Percentiles rank a stretch among this genome's conserved stretches.
Evolutionary conservation across 2,888 invertebrate genomes (phyloP).

Genomic region (Patella caerulea): DNA sequence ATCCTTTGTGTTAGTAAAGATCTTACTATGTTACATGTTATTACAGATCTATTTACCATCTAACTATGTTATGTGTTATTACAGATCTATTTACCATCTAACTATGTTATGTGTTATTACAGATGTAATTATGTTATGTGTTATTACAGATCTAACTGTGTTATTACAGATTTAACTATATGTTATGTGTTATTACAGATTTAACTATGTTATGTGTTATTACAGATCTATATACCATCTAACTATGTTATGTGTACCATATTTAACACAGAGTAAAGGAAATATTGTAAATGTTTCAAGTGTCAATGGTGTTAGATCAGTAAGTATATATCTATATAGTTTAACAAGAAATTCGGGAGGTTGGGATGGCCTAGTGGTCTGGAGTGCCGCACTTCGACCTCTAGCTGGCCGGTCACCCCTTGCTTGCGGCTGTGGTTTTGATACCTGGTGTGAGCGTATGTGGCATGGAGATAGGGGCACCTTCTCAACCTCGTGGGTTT

Average conservation of each 20-base stretch:
- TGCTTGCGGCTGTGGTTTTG: too few relatives aligned
- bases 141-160: constrained; percentile 55
- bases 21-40: not conserved
- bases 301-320: constrained; percentile 90
- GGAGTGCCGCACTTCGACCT: too few relatives aligned
- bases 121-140: not conserved
- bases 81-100: constrained; percentile 74
- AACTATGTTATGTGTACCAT: constrained; percentile 89
- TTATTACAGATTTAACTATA: constrained; percentile 8
- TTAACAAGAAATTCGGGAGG: not conserved
- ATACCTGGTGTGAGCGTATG: too few relatives aligned
- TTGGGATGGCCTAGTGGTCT: too few relatives aligned
- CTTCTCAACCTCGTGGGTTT: too few relatives aligned
- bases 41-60: constrained; percentile 69
- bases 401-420: too few relatives aligned
- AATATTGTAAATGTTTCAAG: constrained; percentile 90
- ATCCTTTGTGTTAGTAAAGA: too few relatives aligned
- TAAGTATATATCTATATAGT: constrained; percentile 53
- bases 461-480: too few relatives aligned
- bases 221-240: constrained; percentile 74
- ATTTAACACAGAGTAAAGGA: constrained; percentile 77
- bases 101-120: constrained; percentile 83
- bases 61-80: not conserved
- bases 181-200: constrained; percentile 46
- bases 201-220: not conserved